Evolutionary conservation across 1,140 invertebrate species (phyloP).

Genomic region (Zophobas atratus): DNA sequence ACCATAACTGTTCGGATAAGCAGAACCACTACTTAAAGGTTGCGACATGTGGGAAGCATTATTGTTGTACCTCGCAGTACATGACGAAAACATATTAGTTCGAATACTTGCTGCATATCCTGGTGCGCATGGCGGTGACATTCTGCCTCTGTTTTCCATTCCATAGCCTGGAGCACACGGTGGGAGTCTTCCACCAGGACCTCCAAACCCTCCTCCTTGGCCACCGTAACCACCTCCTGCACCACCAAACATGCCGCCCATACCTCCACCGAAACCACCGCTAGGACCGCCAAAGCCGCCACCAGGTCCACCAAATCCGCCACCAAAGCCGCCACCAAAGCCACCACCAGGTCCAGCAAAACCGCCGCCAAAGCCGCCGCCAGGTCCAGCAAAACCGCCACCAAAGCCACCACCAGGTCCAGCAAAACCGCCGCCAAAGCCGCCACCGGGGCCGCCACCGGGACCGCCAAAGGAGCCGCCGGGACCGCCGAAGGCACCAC

Average conservation of each 20-base stretch:
- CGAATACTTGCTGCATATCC: neutral
- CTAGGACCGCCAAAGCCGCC: neutral
- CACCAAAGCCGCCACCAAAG: slow-evolving; percentile 9
- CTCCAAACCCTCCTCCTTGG: neutral
- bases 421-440: slow-evolving; percentile 5
- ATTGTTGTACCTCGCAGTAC: too few relatives aligned
- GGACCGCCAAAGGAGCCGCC: neutral
- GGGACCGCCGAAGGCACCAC: neutral
- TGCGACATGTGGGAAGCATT: too few relatives aligned
- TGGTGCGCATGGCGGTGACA: neutral
- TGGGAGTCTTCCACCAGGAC: neutral
- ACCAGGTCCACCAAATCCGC: neutral
- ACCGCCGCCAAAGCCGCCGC: neutral
- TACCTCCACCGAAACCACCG: slow-evolving; percentile 5
- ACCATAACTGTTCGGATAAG: neutral
- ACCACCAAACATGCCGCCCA: neutral
- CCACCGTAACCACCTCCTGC: neutral
- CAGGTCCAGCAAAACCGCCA: too few relatives aligned
- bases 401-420: slow-evolving; percentile 11
- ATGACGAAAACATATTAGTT: neutral
- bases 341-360: slow-evolving; percentile 1
- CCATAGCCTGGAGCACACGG: slow-evolving; percentile 18
- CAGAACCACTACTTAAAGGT: neutral
- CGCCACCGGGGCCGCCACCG: slow-evolving; percentile 6
- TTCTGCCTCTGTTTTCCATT: neutral